Evolutionary conservation across 2,113 vertebrate species (phyloP), one percentile per base, ranked within the genome.

Genomic region (Carassius gibelio): DNA sequence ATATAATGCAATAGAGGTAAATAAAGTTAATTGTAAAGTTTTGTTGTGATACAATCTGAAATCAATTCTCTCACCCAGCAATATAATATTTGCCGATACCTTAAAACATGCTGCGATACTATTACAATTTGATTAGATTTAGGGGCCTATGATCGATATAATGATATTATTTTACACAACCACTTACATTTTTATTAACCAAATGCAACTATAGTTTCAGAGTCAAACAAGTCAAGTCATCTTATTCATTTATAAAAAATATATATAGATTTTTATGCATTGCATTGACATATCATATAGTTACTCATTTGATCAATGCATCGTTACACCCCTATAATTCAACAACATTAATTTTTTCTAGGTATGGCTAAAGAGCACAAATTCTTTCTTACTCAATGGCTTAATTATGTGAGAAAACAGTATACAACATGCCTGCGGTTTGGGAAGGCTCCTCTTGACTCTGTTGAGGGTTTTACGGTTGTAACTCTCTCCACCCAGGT

Each of bases 381-480:
- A 36, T 36, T 4, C 3, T 19, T 11, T 1, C 17, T 59, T 78
- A 57, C 26, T 36, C 5, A 21, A 77, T 6, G 0, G n/a, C 34
- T 38, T 50, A 26, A 30, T 45, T 34, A 48, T 84, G 21, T 71
- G 19, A 15, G 19, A 71, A 71, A 42, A 42, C 11, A 75, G 34
- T 62, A 2, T 14, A 14, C 48, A 50, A 36, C 85, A 80, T 88
- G 96, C 97, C 96, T 98, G 97, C 90, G 96, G 96, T 91, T 96
- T 96, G 86, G 96, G 95, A 87, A 96, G 94, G 81, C 93, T 96
- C 93, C 95, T 96, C 92, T 97, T 98, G 88, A 97, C 94, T 85
- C 96, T 94, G 94, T 96, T 98, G 87, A 98, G 96, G 5, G 97
- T 98, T 92, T 98, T 98, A 62, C 97, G 96, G 92, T 98, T 98